Conservation (phyloP, 2,113 vertebrate species). For the Ibidorhyncha struthersii region DNA sequence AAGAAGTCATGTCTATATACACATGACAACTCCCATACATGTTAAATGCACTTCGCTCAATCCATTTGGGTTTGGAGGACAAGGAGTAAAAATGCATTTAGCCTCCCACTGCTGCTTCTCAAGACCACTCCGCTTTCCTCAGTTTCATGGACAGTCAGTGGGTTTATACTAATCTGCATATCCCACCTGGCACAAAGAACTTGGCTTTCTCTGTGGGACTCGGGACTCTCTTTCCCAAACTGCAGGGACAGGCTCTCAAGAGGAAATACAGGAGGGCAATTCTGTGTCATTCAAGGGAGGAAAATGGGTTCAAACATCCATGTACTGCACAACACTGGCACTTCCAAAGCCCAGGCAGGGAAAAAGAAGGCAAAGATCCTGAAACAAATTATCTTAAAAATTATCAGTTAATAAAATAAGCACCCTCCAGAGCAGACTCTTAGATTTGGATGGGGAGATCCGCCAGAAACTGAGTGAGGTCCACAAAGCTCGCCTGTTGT, state of each 20-base stretch:
- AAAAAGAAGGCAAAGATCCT: background rate
- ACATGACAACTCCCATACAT: background rate
- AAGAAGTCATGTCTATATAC: background rate
- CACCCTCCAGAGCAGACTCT: background rate
- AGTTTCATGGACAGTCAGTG: background rate
- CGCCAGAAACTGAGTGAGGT: background rate
- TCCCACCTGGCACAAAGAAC: background rate
- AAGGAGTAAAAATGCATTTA: background rate
- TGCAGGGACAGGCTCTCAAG: background rate
- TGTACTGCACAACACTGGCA: rapidly evolving
- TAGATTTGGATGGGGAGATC: background rate
- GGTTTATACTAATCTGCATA: background rate
- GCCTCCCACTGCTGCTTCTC: background rate
- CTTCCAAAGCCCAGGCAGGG: background rate
- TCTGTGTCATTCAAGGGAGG: background rate
- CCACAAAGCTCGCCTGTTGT: background rate
- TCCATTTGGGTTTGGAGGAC: background rate
- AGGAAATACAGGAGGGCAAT: background rate
- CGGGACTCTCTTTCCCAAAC: background rate
- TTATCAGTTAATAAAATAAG: background rate
- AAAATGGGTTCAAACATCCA: background rate
- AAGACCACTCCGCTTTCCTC: background rate
- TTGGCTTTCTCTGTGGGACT: background rate
- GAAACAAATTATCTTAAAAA: background rate
- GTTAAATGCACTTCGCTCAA: background rate